Conservation (phyloP, 1,140 invertebrate species). For the Limonius californicus region DNA sequence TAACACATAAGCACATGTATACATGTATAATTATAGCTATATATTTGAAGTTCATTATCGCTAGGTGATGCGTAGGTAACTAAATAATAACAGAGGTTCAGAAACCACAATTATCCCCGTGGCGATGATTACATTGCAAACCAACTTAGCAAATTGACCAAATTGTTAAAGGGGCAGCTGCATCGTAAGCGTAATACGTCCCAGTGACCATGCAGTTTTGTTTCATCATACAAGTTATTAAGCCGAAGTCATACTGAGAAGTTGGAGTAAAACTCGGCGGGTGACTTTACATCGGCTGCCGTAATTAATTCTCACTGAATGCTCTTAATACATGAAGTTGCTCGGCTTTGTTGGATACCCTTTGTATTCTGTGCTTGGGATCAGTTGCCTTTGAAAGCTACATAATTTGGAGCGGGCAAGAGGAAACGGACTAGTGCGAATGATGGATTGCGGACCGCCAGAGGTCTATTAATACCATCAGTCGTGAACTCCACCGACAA, state of each 20-base stretch:
- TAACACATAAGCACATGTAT: no score
- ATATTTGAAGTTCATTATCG: no score
- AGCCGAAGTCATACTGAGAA: background rate
- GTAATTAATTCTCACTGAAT: conserved; percentile 29
- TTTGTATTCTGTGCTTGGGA: conserved; percentile 19
- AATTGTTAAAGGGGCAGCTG: background rate
- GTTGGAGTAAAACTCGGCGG: conserved; percentile 21
- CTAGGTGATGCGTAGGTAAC: no score
- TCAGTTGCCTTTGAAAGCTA: conserved; percentile 18
- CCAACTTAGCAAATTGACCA: background rate
- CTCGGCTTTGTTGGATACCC: conserved; percentile 21
- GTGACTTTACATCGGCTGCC: conserved; percentile 15
- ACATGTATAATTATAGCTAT: no score
- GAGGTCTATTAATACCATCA: conserved; percentile 25
- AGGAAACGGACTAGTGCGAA: conserved; percentile 18
- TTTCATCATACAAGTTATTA: conserved; percentile 10
- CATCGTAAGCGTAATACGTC: background rate
- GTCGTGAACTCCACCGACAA: conserved; percentile 22
- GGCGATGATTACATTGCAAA: no score
- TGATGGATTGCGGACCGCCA: conserved; percentile 28
- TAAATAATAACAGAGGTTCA: no score
- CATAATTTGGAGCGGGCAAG: conserved; percentile 17
- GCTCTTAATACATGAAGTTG: conserved; percentile 21
- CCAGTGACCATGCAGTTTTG: conserved; percentile 3
- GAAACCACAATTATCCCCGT: no score